Evolutionary conservation across 2,113 vertebrate species (phyloP).

Genomic region (Cottus gobio): DNA sequence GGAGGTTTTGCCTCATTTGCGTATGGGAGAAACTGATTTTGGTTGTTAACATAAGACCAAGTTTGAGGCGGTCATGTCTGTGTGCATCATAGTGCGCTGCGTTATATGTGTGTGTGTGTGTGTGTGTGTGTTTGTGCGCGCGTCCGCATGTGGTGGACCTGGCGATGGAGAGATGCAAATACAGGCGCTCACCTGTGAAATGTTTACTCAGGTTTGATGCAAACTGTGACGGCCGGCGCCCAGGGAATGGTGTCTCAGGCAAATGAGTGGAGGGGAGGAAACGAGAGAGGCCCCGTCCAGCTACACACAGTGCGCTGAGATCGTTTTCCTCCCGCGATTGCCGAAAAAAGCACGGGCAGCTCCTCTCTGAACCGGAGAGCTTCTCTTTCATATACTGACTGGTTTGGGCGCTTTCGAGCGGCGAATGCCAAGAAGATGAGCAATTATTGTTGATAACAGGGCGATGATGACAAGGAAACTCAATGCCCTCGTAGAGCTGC

Average conservation of each 20-base stretch:
- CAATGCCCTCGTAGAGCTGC: constrained; percentile 2
- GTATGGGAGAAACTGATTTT: constrained; percentile 81
- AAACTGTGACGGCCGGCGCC: constrained; percentile 81
- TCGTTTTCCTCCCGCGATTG: neutral
- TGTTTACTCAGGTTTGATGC: constrained; percentile 83
- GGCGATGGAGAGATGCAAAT: constrained; percentile 82
- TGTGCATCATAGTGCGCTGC: constrained; percentile 54
- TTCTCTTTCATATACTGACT: constrained; percentile 20
- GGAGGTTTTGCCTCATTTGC: constrained; percentile 83
- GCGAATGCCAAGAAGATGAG: constrained; percentile 13
- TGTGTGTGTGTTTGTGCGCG: constrained; percentile 56
- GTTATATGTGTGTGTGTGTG: constrained; percentile 60
- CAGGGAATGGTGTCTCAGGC: constrained; percentile 79
- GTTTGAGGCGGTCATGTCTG: constrained; percentile 59
- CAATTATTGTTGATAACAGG: constrained; percentile 27
- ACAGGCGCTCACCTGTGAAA: constrained; percentile 83
- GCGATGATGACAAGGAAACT: constrained; percentile 18
- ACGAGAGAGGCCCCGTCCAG: constrained; percentile 9
- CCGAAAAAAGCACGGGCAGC: neutral
- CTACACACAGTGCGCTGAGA: neutral
- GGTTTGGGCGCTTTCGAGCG: constrained; percentile 37
- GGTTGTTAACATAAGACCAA: constrained; percentile 74
- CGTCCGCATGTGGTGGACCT: constrained; percentile 67
- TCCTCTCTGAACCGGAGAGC: neutral
- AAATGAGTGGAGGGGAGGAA: constrained; percentile 71